A percentile compares a stretch with the other conserved stretches of the same genome.
phyloP scores from a whole-genome alignment of 2,797 vertebrate genomes.

The Pipistrellus nathusii region DNA sequence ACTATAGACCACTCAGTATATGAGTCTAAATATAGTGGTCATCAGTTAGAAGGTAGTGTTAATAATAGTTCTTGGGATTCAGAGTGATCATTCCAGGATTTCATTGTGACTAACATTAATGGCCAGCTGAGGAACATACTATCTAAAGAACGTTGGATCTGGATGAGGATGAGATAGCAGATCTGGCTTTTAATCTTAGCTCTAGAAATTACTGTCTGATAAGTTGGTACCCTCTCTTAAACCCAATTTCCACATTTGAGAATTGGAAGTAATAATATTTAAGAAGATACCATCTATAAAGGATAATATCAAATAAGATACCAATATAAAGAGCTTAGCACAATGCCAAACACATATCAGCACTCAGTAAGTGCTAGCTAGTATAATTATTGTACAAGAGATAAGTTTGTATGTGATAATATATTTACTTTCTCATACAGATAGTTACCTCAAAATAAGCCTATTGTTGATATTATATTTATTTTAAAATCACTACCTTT shows the following conservation, averaged over 20 bases:
- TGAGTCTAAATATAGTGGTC: not conserved
- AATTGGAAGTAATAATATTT: constrained; percentile 52
- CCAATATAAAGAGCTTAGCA: not conserved
- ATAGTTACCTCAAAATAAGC: constrained; percentile 35
- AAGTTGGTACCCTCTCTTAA: constrained; percentile 6
- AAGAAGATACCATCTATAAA: constrained; percentile 47
- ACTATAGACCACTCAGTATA: not conserved
- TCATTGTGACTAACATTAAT: not conserved
- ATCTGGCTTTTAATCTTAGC: not conserved
- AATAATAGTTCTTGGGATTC: not conserved
- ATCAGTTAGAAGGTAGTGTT: not conserved
- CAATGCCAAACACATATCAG: not conserved
- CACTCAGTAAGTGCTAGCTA: not conserved
- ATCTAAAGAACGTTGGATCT: not conserved
- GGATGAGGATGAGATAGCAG: not conserved
- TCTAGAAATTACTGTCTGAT: not conserved
- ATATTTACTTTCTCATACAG: not conserved
- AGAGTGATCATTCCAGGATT: not conserved
- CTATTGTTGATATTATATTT: constrained; percentile 31
- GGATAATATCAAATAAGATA: not conserved
- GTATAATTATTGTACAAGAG: not conserved
- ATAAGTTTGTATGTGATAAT: not conserved
- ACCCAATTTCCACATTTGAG: constrained; percentile 37
- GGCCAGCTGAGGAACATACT: not conserved
- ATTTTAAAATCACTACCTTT: constrained; percentile 53